Evolutionary conservation across 2,797 vertebrate species (phyloP), one percentile per base, ranked within the genome.

Genomic region (Falco novaeseelandiae): DNA sequence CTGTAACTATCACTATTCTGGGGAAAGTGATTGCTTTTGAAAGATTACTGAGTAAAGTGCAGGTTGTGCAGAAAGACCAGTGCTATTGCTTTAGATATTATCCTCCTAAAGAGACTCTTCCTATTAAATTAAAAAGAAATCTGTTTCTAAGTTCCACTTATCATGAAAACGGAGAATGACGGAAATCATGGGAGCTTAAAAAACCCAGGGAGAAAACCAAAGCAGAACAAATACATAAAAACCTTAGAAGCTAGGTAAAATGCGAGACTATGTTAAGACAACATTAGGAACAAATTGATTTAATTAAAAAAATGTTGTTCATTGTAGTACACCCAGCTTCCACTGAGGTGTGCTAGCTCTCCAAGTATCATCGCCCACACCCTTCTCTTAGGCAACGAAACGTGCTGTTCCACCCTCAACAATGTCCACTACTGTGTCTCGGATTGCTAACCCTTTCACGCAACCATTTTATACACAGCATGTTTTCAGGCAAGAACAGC

Each of bases 291-390:
- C 7, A n/a, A 52, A 76, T 55, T 10, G 44, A 36, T 88, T 92
- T 61, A 38, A 49, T 80, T 81, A 21, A 49, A 77, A 77, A 73
- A 44, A 12, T 2, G 11, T 46, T 36, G 36, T 23, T 79, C 49
- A 1, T 9, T 95, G 96, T 87, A 97, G 94, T 97, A 83, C 95
- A 82, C 38, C 12, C 15, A 71, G 42, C 80, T 93, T 96, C 97
- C 97, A 97, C 96, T 90, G 95, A 96, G 97, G 90, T 96, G 97
- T 95, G 96, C 97, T 97, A 96, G 84, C 74, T 96, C 95, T 95
- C 96, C 95, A 97, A 87, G 72, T 90, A 97, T 97, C 81, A 16
- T 54, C 46, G 38, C 32, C 89, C 51, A 46, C 58, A 42, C 49
- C 71, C 81, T 92, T 58, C 40, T 59, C 59, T 65, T 15, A 34